A percentile compares a stretch with the other conserved stretches of the same genome.
Evolutionary conservation across 2,113 vertebrate species (phyloP).

Genomic region (Tyrannus savana): DNA sequence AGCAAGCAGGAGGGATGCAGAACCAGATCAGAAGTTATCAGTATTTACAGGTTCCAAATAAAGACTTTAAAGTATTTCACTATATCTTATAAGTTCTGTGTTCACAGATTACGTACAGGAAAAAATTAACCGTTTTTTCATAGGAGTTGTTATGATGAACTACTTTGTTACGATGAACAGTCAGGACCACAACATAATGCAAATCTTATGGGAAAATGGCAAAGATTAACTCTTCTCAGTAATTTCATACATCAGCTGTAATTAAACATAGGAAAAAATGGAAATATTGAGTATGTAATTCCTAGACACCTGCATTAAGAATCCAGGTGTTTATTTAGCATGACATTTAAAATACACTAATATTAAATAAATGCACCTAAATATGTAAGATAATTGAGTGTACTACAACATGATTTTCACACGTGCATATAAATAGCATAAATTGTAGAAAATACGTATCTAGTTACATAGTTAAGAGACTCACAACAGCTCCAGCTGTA

Average conservation of each 20-base stretch:
- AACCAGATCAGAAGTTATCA: not conserved
- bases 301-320: not conserved
- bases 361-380: not conserved
- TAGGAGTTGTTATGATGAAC: not conserved
- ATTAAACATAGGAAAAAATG: not conserved
- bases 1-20: not conserved
- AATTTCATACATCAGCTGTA: not conserved
- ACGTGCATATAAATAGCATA: not conserved
- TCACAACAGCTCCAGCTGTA: not conserved
- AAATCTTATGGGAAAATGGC: not conserved
- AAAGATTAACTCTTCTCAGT: not conserved
- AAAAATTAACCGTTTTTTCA: not conserved
- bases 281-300: not conserved
- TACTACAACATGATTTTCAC: not conserved
- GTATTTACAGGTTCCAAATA: not conserved
- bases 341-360: not conserved
- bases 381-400: not conserved
- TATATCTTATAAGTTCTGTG: not conserved
- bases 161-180: not conserved
- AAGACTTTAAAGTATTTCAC: not conserved
- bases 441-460: not conserved
- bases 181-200: not conserved
- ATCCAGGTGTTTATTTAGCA: not conserved
- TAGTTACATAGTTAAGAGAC: not conserved
- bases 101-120: not conserved